phyloP scores from a whole-genome alignment of 2,797 vertebrate genomes.

The Anisognathus igniventris region DNA sequence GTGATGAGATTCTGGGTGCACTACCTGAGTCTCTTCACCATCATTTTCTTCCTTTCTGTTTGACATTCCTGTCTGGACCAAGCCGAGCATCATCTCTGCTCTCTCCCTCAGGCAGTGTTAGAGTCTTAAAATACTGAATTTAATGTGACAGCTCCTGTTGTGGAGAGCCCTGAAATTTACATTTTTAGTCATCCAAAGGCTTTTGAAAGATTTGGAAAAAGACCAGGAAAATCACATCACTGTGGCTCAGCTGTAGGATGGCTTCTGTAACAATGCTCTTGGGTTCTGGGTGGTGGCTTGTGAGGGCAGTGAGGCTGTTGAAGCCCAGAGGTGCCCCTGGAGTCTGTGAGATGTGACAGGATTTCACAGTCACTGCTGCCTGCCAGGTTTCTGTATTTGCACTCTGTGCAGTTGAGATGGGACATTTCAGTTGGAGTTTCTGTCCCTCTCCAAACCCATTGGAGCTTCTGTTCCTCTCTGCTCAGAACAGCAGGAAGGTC shows the following conservation, averaged over 20 bases:
- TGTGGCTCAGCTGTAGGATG: background rate
- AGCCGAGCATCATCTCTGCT: constrained; percentile 3
- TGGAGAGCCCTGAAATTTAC: background rate
- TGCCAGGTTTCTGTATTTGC: background rate
- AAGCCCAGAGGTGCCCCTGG: background rate
- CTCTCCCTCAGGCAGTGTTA: background rate
- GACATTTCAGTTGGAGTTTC: background rate
- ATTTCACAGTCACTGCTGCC: background rate
- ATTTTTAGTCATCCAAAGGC: background rate
- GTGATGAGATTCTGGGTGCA: background rate
- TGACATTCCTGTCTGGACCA: background rate
- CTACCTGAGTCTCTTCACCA: background rate
- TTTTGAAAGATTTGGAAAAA: background rate
- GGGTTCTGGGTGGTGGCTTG: rapidly evolving
- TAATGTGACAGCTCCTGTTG: constrained; percentile 30
- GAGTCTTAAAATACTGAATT: constrained; percentile 4
- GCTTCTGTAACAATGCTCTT: background rate
- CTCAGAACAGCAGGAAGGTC: background rate
- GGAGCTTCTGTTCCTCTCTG: background rate
- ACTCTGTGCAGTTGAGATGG: background rate
- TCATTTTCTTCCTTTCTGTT: background rate
- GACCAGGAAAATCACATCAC: background rate
- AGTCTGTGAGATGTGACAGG: background rate
- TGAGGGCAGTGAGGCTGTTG: background rate
- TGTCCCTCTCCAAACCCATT: background rate